These are phyloP conservation scores for Lepisosteus osseus DNA, from an alignment of 2,113 vertebrate species.

Conservation along the genomic window DNA sequence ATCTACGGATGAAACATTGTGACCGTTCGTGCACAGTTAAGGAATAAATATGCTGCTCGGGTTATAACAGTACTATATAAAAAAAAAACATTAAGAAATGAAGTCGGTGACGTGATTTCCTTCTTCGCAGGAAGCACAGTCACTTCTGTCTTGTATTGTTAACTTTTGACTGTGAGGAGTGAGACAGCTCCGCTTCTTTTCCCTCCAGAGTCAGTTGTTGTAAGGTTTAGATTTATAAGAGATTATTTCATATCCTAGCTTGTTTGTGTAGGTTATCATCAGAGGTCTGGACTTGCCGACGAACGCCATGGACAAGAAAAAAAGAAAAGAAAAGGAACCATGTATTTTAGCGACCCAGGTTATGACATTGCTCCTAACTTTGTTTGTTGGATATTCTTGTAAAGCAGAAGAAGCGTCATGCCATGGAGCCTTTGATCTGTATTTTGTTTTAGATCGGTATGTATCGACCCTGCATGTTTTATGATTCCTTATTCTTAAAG, in stretches of 20 bases:
- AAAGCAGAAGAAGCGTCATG: slow-evolving; percentile 71
- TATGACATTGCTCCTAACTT: slow-evolving; percentile 23
- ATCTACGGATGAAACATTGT: neutral
- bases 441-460: slow-evolving; percentile 90
- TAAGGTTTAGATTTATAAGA: neutral
- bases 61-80: too few relatives aligned
- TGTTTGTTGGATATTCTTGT: slow-evolving; percentile 25
- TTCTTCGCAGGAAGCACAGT: slow-evolving; percentile 25
- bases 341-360: slow-evolving; percentile 25
- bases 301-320: slow-evolving; percentile 13
- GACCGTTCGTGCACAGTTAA: too few relatives aligned
- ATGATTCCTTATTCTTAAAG: neutral
- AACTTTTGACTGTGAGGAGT: neutral
- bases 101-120: slow-evolving; percentile 42
- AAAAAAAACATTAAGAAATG: slow-evolving; percentile 37
- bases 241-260: neutral
- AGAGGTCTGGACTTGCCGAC: slow-evolving; percentile 21
- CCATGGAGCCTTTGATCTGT: slow-evolving; percentile 82
- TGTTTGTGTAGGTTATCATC: neutral
- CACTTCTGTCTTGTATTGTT: neutral
- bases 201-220: too few relatives aligned
- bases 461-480: slow-evolving; percentile 37
- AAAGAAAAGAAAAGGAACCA: neutral
- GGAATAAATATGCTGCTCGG: too few relatives aligned
- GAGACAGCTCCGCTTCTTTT: too few relatives aligned